phyloP scores from a whole-genome alignment of 2,113 vertebrate genomes.

The Saguinus midas region DNA sequence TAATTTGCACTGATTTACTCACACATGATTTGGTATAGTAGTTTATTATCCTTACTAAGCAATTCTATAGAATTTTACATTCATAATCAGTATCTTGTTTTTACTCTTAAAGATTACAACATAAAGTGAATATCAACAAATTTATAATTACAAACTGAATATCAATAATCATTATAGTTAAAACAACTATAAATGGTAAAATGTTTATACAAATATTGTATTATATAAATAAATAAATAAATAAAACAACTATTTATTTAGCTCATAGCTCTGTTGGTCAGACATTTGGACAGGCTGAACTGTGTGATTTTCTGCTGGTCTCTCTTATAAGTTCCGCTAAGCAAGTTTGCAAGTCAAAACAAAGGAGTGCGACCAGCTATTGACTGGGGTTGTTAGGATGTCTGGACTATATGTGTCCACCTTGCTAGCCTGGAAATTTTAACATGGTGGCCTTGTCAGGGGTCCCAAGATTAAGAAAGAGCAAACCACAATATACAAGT shows the following conservation, averaged over 20 bases:
- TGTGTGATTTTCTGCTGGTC: background rate
- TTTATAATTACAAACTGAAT: background rate
- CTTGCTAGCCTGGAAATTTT: background rate
- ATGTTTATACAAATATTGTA: no score
- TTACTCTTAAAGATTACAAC: background rate
- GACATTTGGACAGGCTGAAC: background rate
- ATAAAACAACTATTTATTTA: background rate
- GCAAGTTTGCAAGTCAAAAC: background rate
- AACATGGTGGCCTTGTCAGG: background rate
- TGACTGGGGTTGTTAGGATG: background rate
- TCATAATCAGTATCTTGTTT: background rate
- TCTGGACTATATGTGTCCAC: background rate
- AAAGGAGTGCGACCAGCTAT: background rate
- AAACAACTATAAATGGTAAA: background rate
- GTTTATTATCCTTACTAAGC: background rate
- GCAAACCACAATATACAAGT: background rate
- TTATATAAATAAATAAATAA: background rate
- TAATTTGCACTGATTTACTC: background rate
- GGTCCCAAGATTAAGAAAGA: background rate
- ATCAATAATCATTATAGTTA: background rate
- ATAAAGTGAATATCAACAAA: background rate
- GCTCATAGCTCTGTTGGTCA: background rate
- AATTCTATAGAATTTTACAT: background rate
- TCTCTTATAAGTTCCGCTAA: background rate
- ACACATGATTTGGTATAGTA: background rate